Conservation (phyloP, 2,888 invertebrate species). For the Drosophila pseudotakahashii region DNA sequence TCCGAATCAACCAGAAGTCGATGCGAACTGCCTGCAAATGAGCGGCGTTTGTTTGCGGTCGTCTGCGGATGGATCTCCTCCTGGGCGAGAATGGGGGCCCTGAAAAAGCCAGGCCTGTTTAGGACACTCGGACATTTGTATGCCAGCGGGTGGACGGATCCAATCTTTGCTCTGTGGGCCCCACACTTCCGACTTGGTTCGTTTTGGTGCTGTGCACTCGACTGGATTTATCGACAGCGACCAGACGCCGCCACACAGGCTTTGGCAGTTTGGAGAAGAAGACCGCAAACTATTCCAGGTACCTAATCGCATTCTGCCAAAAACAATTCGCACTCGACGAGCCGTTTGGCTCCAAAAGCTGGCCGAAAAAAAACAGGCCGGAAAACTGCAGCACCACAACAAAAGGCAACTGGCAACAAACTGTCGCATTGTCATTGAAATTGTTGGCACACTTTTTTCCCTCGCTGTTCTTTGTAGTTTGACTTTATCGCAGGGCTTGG, state of each 20-base stretch:
- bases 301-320: conserved; percentile 44
- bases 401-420: conserved; percentile 39
- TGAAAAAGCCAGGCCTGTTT: background rate
- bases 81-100: conserved; percentile 2
- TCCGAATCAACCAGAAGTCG: conserved; percentile 17
- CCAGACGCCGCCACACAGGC: background rate
- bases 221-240: conserved; percentile 30
- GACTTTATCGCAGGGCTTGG: conserved; percentile 31
- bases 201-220: conserved; percentile 23
- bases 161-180: conserved; percentile 34
- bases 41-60: conserved; percentile 44
- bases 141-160: conserved; percentile 32
- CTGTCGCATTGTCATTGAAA: conserved; percentile 50
- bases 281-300: conserved; percentile 45
- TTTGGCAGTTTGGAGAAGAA: background rate
- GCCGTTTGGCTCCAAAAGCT: background rate
- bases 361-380: background rate
- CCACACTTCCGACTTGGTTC: conserved; percentile 14
- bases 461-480: conserved; percentile 34
- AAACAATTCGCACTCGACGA: conserved; percentile 41
- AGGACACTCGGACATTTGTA: conserved; percentile 12
- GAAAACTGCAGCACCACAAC: conserved; percentile 30
- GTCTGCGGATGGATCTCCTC: conserved; percentile 24
- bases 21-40: conserved; percentile 47
- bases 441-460: conserved; percentile 40